Percentiles rank a stretch among this genome's conserved stretches.
Evolutionary conservation across 2,113 vertebrate genomes (phyloP).

Genomic region (Trogon surrucura): DNA sequence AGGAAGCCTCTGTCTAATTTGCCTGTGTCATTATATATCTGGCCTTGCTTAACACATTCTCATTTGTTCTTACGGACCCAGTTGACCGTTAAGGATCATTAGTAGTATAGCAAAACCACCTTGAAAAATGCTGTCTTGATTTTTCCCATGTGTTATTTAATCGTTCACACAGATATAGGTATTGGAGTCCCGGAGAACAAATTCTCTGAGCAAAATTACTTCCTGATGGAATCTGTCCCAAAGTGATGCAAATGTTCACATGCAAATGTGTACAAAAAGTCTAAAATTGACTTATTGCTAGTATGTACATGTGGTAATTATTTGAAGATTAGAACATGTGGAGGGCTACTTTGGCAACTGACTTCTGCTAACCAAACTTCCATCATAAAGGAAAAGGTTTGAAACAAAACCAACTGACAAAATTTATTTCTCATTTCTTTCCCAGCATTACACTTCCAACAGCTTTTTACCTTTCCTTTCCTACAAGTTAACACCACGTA

Average conservation of each 20-base stretch:
- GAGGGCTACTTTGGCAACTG: accelerated
- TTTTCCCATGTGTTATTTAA: background rate
- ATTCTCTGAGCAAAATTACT: background rate
- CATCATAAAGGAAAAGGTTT: background rate
- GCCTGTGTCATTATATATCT: background rate
- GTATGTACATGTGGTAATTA: background rate
- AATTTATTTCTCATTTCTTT: background rate
- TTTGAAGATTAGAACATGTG: accelerated
- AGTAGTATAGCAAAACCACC: background rate
- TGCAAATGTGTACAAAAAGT: background rate
- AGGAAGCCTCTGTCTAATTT: background rate
- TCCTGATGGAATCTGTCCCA: background rate
- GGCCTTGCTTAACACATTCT: background rate
- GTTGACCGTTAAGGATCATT: background rate
- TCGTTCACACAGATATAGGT: accelerated
- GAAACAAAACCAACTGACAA: background rate
- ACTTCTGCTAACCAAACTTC: background rate
- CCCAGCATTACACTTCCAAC: background rate
- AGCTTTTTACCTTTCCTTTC: background rate
- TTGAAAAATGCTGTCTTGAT: background rate
- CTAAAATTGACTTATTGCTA: background rate
- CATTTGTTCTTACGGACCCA: background rate
- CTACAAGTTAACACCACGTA: background rate
- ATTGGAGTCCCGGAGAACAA: background rate
- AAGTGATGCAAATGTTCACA: background rate